Percentiles rank a stretch among this genome's conserved stretches.
Conservation (phyloP, 2,797 vertebrate genomes). For the Melanotaenia trifasciata region DNA sequence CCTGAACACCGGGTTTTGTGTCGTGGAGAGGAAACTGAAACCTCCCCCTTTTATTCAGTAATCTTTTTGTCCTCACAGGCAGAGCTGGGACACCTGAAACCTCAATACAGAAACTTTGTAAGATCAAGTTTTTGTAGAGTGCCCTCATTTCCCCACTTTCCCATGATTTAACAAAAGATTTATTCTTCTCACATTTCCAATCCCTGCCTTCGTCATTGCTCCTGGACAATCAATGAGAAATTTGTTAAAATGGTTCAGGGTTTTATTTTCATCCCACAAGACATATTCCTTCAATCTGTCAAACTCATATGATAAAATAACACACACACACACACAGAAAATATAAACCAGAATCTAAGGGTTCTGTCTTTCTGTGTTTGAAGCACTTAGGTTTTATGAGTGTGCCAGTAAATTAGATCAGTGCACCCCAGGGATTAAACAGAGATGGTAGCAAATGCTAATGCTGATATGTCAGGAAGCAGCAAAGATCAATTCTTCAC, state of each 20-base stretch:
- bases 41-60: slow-evolving; percentile 17
- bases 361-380: slow-evolving; percentile 28
- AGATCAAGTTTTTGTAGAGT: slow-evolving; percentile 56
- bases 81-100: slow-evolving; percentile 49
- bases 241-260: slow-evolving; percentile 47
- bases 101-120: slow-evolving; percentile 9
- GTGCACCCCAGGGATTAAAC: slow-evolving; percentile 12
- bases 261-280: slow-evolving; percentile 44
- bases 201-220: slow-evolving; percentile 47
- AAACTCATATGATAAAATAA: slow-evolving; percentile 18
- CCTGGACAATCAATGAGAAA: slow-evolving; percentile 59
- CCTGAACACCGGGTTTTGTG: slow-evolving; percentile 18
- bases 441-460: background rate
- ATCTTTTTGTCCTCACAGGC: slow-evolving; percentile 29
- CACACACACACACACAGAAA: background rate
- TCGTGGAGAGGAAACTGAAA: slow-evolving; percentile 16
- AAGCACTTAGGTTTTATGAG: slow-evolving; percentile 39
- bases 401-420: slow-evolving; percentile 61
- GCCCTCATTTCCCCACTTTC: slow-evolving; percentile 69
- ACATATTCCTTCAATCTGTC: slow-evolving; percentile 17
- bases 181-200: slow-evolving; percentile 78
- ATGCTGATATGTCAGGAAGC: background rate
- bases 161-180: slow-evolving; percentile 77
- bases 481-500: background rate
- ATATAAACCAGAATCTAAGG: background rate